Evolutionary conservation across 2,797 vertebrate species (phyloP).

Genomic region (Apogon talboti): DNA sequence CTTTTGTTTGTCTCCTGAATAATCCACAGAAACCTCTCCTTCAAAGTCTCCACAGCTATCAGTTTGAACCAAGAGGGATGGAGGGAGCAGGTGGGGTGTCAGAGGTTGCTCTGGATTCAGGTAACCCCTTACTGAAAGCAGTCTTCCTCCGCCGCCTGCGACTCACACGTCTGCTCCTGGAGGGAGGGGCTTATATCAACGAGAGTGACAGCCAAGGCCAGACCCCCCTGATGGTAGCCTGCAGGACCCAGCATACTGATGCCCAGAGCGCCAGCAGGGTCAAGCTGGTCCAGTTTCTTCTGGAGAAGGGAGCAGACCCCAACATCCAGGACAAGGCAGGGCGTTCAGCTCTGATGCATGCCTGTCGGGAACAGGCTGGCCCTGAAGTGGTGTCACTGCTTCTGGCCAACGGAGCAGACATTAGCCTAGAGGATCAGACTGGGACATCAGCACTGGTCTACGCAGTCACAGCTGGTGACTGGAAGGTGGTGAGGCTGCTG

Average conservation of each 20-base stretch:
- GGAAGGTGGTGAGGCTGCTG: slow-evolving; percentile 86
- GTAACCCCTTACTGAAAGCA: slow-evolving; percentile 90
- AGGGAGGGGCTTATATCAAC: slow-evolving; percentile 93
- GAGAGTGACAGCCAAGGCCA: slow-evolving; percentile 92
- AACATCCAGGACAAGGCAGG: slow-evolving; percentile 95
- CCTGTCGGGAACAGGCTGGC: slow-evolving; percentile 87
- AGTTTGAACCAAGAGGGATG: slow-evolving; percentile 45
- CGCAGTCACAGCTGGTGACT: slow-evolving; percentile 87
- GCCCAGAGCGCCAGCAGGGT: slow-evolving; percentile 88
- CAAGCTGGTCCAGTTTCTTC: slow-evolving; percentile 91
- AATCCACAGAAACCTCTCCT: slow-evolving; percentile 30
- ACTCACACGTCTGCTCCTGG: slow-evolving; percentile 90
- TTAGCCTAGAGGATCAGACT: slow-evolving; percentile 89
- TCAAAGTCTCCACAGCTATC: slow-evolving; percentile 2
- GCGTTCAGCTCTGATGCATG: slow-evolving; percentile 91
- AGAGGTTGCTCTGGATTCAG: slow-evolving; percentile 80
- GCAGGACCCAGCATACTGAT: slow-evolving; percentile 87
- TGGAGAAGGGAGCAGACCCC: slow-evolving; percentile 92
- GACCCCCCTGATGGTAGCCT: slow-evolving; percentile 93
- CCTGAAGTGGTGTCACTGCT: slow-evolving; percentile 88
- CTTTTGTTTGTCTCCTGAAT: background rate
- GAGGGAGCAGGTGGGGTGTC: slow-evolving; percentile 67
- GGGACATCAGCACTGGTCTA: slow-evolving; percentile 89
- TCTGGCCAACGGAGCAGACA: slow-evolving; percentile 86
- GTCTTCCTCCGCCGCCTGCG: slow-evolving; percentile 92